Evolutionary conservation across 2,797 vertebrate species (phyloP).

Genomic region (Neosilurus hyrtlii): DNA sequence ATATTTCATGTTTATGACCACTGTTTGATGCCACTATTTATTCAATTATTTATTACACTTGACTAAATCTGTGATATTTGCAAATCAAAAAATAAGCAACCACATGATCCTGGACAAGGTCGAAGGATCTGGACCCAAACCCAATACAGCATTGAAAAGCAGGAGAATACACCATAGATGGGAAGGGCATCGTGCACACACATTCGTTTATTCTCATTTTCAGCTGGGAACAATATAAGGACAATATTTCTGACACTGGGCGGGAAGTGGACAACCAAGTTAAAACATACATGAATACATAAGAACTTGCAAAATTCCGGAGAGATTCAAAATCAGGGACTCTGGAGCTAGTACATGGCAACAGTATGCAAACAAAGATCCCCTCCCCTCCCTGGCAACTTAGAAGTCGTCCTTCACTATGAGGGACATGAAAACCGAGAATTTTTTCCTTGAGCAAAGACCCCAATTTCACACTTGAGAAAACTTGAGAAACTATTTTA

Average conservation of each 20-base stretch:
- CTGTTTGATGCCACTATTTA: neutral
- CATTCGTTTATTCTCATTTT: too few relatives aligned
- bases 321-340: neutral
- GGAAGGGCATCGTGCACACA: neutral
- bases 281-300: neutral
- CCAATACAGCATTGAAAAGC: too few relatives aligned
- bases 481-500: neutral
- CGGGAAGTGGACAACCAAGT: neutral
- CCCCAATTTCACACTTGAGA: neutral
- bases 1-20: neutral
- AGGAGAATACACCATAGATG: neutral
- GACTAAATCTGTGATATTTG: neutral
- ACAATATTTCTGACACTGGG: neutral
- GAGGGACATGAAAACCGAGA: neutral
- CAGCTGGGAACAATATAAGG: neutral
- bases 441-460: neutral
- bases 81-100: neutral
- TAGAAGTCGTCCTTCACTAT: neutral
- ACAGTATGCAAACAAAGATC: neutral
- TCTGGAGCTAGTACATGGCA: neutral
- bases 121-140: neutral
- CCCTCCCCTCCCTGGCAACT: too few relatives aligned
- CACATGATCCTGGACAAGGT: neutral
- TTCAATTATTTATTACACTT: neutral
- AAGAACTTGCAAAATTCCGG: neutral